Base-by-base conservation (phyloP, 2,113 vertebrate species). In the Austrofundulus limnaeus region DNA sequence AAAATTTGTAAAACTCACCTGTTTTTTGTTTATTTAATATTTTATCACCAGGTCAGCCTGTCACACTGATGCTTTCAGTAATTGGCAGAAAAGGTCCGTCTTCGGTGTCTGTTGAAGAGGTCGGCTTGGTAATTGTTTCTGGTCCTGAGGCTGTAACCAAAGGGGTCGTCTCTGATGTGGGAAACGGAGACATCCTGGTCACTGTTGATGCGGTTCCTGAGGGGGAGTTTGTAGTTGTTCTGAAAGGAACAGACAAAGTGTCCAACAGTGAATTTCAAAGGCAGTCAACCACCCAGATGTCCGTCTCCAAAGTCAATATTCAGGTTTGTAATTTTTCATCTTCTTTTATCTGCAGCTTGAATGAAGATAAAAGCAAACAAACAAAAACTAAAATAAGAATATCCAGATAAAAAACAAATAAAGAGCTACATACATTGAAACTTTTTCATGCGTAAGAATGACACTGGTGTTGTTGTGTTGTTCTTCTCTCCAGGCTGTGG, bases 231-330 rank as follows among this genome's bases (percentile, higher is more conserved):
- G 85, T 90, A 39, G 57, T 92, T 0, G 1, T 69, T 5, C 41
- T 92, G 13, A 90, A 69, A 28, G 92, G 92, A 72, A 78, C 60
- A 8, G 90, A 91, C 48, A 85, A 50, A 57, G 43, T 62, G 23
- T 87, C 86, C n/a, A 70, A 61, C 38, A 88, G 48, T 20, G 15
- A 34, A 9, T 92, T 90, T 52, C 89, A 92, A 72, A 88, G 92
- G 56, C 92, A 92, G 67, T 90, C 88, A 3, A 92, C 88, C 41
- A 91, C 92, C 49, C 84, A 81, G 71, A 87, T 92, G 89, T 89
- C 89, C 0, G 57, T 86, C 57, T 92, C 92, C 31, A 85, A 83
- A 68, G 79, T 92, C 1, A 73, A 38, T 20, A 82, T 92, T 51
- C 57, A 85, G 89, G 92, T 92, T 2, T 1, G 82, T 70, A n/a